These are phyloP conservation scores for Epinotia nisella DNA, from an alignment of 2,888 invertebrate species.

Conservation along the genomic window DNA sequence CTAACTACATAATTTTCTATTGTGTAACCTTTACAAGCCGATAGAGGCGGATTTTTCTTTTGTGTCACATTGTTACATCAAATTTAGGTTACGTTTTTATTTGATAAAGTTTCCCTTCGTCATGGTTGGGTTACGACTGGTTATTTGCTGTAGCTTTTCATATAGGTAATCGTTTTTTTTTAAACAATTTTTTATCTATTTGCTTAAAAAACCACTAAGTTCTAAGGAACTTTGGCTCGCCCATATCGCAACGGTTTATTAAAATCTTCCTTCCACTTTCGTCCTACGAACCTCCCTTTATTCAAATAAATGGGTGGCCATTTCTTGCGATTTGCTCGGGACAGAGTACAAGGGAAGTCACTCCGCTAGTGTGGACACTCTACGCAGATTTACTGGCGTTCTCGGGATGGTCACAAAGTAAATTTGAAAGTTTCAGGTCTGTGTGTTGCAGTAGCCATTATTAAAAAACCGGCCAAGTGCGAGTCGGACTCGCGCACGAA, in stretches of 20 bases:
- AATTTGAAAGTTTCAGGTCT: conserved; percentile 1
- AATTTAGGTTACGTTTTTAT: conserved; percentile 38
- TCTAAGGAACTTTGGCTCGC: not conserved
- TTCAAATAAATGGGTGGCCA: conserved; percentile 46
- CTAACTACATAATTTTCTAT: conserved; percentile 40
- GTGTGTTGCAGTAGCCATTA: not conserved
- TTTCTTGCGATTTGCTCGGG: conserved; percentile 45
- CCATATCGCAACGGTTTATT: conserved; percentile 12
- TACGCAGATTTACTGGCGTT: conserved; percentile 40
- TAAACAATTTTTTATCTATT: not conserved
- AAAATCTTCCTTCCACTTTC: conserved; percentile 18
- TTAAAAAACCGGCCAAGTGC: too few species aligned
- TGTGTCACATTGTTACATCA: conserved; percentile 37
- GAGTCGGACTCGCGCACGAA: too few species aligned
- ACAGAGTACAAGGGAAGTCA: conserved; percentile 45
- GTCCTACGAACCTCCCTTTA: conserved; percentile 26
- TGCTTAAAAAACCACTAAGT: not conserved
- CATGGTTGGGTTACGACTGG: conserved; percentile 17
- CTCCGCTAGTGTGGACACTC: conserved; percentile 41
- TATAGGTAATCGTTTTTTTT: too few species aligned
- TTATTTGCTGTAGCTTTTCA: conserved; percentile 11
- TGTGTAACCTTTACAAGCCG: conserved; percentile 28
- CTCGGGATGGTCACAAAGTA: conserved; percentile 13
- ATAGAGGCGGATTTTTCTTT: conserved; percentile 29
- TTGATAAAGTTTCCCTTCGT: conserved; percentile 30